Evolutionary conservation across 2,888 invertebrate genomes (phyloP), one percentile per base, ranked within the genome.

Genomic region (Megalurothrips usitatus): DNA sequence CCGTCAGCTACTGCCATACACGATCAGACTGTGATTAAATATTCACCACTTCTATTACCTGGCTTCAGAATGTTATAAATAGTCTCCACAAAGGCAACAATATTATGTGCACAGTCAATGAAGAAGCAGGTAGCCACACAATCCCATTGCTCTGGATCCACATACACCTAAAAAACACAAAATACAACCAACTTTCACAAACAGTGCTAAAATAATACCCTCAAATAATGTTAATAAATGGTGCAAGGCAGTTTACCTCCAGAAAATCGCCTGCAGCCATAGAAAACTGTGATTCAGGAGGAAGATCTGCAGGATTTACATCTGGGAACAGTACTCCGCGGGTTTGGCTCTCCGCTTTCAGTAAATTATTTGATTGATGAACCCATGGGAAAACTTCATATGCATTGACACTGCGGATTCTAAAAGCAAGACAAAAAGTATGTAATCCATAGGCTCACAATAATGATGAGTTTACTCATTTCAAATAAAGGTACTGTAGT

Each of bases 211-310:
- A 17, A 34, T 8, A 52, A 28, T 80, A 80, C 49, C n/a, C 23
- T 26, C 23, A 23, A 79, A 80, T 12, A 47, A 43, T 19, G 23
- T 14, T 1, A 14, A 52, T 52, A 75, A 75, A 23, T 26, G 23
- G n/a, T n/a, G n/a, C n/a, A n/a, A n/a, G n/a, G n/a, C n/a, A n/a
- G n/a, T 88, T 89, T 84, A 97, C 96, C 89, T 98, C 96, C 23
- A 97, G 89, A 86, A 99, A 99, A 87, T 99, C 98, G 0, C 99
- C 99, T 19, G 98, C 99, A 0, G 95, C 94, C 94, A 99, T 99
- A 6, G 96, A 96, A 88, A 99, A 96, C 86, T 92, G 90, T 79
- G 90, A 89, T 0, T 87, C 86, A 3, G 91, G 90, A 0, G 91
- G 90, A 9, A 92, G 87, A 82, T 91, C 91, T 79, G 91, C 90